These are phyloP conservation scores for Mormyrops boulengeri DNA, from an alignment of 2,797 vertebrate genomes.

Conservation along the genomic window DNA sequence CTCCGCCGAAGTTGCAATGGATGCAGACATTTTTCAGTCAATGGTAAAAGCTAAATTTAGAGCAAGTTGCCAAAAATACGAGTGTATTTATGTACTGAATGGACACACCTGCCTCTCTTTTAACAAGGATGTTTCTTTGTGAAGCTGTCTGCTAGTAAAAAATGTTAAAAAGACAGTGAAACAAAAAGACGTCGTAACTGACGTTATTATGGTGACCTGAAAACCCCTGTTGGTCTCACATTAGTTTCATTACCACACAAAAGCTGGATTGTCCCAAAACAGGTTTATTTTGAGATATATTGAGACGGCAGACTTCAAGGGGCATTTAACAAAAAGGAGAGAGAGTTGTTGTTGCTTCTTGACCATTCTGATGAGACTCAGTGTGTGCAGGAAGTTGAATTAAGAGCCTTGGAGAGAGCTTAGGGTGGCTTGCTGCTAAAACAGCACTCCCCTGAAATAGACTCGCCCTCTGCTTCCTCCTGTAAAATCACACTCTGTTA, in stretches of 20 bases:
- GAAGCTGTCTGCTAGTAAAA: not conserved
- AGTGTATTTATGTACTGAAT: slow-evolving; percentile 42
- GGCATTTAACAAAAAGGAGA: not conserved
- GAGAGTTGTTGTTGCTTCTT: not conserved
- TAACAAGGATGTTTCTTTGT: slow-evolving; percentile 15
- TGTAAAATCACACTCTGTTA: slow-evolving; percentile 26
- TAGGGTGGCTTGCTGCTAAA: not conserved
- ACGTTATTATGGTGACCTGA: no score
- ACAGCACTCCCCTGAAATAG: not conserved
- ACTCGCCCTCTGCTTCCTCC: slow-evolving; percentile 15
- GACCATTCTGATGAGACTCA: not conserved
- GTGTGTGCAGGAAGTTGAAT: not conserved
- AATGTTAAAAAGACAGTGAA: not conserved
- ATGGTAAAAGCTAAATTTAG: slow-evolving; percentile 46
- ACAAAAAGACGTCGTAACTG: not conserved
- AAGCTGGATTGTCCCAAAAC: not conserved
- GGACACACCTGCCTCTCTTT: slow-evolving; percentile 50
- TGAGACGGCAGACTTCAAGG: not conserved
- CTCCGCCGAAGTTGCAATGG: slow-evolving; percentile 16
- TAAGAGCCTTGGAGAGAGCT: not conserved
- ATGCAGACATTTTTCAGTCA: slow-evolving; percentile 46
- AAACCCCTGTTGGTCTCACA: not conserved
- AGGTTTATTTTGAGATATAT: not conserved
- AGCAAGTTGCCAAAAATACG: slow-evolving; percentile 45
- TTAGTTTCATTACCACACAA: not conserved